Evolutionary conservation across 2,888 invertebrate species (phyloP).

Genomic region (Coelinius sp.): DNA sequence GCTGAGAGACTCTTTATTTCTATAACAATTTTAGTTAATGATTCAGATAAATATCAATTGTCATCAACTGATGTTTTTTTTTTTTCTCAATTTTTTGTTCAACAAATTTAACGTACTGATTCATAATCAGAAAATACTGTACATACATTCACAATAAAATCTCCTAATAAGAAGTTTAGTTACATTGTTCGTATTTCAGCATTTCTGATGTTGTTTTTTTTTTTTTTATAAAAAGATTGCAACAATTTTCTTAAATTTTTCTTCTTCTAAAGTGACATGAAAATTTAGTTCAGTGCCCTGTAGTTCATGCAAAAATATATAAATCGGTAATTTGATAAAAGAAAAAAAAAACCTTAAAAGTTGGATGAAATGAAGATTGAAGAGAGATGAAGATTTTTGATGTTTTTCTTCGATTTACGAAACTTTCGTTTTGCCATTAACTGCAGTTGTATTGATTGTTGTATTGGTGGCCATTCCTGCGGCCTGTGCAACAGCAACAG

Average conservation of each 20-base stretch:
- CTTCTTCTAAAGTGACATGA: not conserved
- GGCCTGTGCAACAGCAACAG: conserved; percentile 85
- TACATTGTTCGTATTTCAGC: conserved; percentile 11
- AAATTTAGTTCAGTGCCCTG: conserved; percentile 19
- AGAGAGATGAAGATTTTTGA: conserved; percentile 27
- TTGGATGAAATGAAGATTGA: conserved; percentile 6
- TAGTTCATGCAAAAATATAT: conserved; percentile 9
- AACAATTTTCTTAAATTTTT: conserved; percentile 45
- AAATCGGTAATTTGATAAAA: conserved; percentile 21
- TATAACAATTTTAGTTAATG: conserved; percentile 58
- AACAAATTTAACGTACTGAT: conserved; percentile 65
- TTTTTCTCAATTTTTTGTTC: conserved; percentile 41
- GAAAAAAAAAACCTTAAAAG: conserved; percentile 16
- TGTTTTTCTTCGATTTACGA: conserved; percentile 72
- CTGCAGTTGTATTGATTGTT: conserved; percentile 67
- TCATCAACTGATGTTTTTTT: conserved; percentile 46
- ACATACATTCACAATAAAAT: conserved; percentile 59
- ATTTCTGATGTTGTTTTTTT: not conserved
- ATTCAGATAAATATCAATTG: conserved; percentile 56
- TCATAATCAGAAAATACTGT: conserved; percentile 65
- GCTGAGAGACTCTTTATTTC: conserved; percentile 59
- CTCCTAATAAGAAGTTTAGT: conserved; percentile 12
- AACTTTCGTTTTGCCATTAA: conserved; percentile 77
- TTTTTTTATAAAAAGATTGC: conserved; percentile 20
- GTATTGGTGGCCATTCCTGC: conserved; percentile 78